Conservation (phyloP, 2,113 vertebrate species). For the Ammodytes marinus region DNA sequence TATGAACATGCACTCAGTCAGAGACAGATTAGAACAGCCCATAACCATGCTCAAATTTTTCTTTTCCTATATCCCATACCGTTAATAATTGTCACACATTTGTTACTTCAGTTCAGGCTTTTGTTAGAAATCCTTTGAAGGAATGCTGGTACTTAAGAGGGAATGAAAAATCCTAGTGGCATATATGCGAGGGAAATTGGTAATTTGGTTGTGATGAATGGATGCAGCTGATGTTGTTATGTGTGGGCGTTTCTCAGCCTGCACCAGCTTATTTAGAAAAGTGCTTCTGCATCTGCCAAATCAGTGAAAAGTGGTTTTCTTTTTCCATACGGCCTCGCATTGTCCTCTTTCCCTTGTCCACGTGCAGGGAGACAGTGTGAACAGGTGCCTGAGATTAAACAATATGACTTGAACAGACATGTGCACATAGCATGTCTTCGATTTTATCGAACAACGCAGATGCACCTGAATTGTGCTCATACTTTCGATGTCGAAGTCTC, state of each 20-base stretch:
- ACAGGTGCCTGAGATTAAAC: conserved; percentile 1
- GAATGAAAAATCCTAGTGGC: conserved; percentile 22
- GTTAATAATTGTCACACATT: conserved; percentile 59
- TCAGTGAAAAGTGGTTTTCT: conserved; percentile 12
- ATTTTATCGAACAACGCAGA: conserved; percentile 21
- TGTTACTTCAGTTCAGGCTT: conserved; percentile 15
- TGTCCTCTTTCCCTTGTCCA: conserved; percentile 3
- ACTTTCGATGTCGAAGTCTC: neutral
- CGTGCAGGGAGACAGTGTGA: neutral
- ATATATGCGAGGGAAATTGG: conserved; percentile 17
- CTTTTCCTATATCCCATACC: conserved; percentile 24
- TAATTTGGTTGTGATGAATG: conserved; percentile 44
- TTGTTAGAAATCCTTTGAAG: conserved; percentile 27
- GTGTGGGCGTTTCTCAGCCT: conserved; percentile 38
- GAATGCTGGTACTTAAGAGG: conserved; percentile 10
- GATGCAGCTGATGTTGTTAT: conserved; percentile 40
- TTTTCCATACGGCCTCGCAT: neutral
- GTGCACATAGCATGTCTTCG: neutral
- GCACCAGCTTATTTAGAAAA: conserved; percentile 17
- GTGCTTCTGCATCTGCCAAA: conserved; percentile 29
- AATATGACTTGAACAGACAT: conserved; percentile 8
- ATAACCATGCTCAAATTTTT: conserved; percentile 32
- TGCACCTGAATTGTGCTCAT: neutral
- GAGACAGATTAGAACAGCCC: conserved; percentile 44
- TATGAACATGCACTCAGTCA: conserved; percentile 25